Evolutionary conservation across 2,797 vertebrate species (phyloP).

Genomic region (Periparus ater): DNA sequence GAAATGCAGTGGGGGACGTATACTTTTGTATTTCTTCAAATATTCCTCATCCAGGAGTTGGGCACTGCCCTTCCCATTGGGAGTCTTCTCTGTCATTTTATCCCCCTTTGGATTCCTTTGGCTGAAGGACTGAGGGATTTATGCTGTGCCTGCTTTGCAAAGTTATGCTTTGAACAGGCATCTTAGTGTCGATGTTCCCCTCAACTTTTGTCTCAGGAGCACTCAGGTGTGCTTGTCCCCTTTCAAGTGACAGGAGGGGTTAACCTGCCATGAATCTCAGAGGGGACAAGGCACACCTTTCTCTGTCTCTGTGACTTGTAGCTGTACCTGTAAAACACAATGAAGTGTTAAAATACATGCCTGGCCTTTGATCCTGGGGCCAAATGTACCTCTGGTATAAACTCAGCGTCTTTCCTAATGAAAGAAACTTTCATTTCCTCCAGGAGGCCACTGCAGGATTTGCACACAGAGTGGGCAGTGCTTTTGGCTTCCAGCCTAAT

Average conservation of each 20-base stretch:
- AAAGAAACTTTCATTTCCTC: conserved; percentile 13
- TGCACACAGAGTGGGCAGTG: not conserved
- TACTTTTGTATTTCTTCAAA: not conserved
- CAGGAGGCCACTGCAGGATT: not conserved
- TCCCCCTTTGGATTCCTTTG: not conserved
- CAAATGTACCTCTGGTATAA: not conserved
- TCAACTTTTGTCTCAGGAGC: not conserved
- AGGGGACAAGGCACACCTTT: not conserved
- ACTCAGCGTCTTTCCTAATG: not conserved
- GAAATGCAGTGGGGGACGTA: not conserved
- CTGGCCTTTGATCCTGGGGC: not conserved
- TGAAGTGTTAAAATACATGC: not conserved
- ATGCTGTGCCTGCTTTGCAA: not conserved
- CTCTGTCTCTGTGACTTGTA: not conserved
- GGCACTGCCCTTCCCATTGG: not conserved
- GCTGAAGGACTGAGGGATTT: not conserved
- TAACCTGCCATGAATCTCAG: not conserved
- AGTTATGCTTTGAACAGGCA: not conserved
- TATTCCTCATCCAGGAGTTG: not conserved
- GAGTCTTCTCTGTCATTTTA: not conserved
- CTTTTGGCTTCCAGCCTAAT: conserved; percentile 16
- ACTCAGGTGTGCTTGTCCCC: not conserved
- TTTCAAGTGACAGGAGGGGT: not conserved
- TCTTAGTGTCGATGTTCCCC: not conserved
- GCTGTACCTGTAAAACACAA: not conserved